Base-by-base conservation (phyloP, 2,888 invertebrate genomes). In the Luperina testacea region DNA sequence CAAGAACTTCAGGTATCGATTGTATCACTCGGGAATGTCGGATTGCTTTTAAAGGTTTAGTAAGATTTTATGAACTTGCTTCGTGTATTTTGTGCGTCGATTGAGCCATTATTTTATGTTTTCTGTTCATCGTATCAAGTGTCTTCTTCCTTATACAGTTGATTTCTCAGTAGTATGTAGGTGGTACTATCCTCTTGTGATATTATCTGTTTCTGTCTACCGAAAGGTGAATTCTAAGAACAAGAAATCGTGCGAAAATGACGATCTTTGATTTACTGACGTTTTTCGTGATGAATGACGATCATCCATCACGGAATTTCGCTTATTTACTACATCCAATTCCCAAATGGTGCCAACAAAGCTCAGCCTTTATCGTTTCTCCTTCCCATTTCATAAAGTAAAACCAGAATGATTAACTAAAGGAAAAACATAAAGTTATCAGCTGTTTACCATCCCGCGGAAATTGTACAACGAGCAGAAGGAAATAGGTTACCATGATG, bases 1-100 rank as follows among this genome's bases (percentile, higher is more conserved):
- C 88, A 89, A 81, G 84, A 84, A 88, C 88, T 83, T 80, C 64
- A 83, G 81, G 76, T 82, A 82, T 86, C 70, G 89, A 87, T 88
- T 89, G 79, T 88, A 88, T 89, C 85, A 80, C 42, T 75, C 45
- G 20, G 7, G 64, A 48, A 67, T 70, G 59, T 72, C 72, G 57
- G 71, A 86, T 73, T 73, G 79, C 42, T 72, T 53, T 17, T 87
- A 87, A 77, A 87, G 63, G 75, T 82, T 72, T 67, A 78, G 45
- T 75, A 75, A n/a, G 65, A 53, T 63, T 82, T 78, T 82, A 75
- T 75, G 61, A 13, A 69, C n/a, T 82, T 69, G 32, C 45, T 57
- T 27, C 2, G 15, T 72, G 2, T 65, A 32, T 57, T 48, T 24
- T 32, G 20, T 42, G 8, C 24, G n/a, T 65, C 8, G 9, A 75